Base-by-base conservation (phyloP, 2,797 vertebrate species). In the Alfaro cultratus region DNA sequence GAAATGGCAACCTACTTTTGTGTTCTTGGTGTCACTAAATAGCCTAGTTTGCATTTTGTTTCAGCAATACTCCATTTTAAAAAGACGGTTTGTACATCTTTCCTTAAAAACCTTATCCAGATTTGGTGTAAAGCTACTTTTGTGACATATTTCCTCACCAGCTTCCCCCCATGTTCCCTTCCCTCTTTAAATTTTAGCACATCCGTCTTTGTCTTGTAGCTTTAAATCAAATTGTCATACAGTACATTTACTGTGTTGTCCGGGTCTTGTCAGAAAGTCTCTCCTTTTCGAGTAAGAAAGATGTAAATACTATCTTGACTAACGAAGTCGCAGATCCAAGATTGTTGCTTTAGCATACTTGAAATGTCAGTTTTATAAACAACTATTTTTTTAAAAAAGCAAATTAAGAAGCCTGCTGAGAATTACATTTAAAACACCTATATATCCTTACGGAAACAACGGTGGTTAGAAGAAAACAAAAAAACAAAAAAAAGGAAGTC, bases 301-400 rank as follows among this genome's bases (percentile, higher is more conserved):
- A 34, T 86, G 18, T 91, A 55, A 73, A 86, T 83, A 83, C 75
- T 39, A 23, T 81, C 62, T 62, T 83, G 21, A 86, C 75, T 81
- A 81, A 86, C 45, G 46, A 79, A 46, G 83, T 87, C 77, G 68
- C 45, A 88, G 80, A 80, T 91, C 87, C 81, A 81, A 82, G 87
- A 91, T 87, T 88, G 84, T 87, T 88, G 88, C 89, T 91, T 90
- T 73, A 88, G 90, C 81, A 91, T 94, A 95, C 94, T 96, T 96
- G 95, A 95, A 95, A 88, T 93, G 78, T 92, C 71, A 72, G 41
- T 90, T 93, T 93, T 92, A 83, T 92, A 90, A 85, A 90, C 57
- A 86, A 79, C 46, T 93, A 87, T 94, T 94, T 90, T 92, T 92
- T 89, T 80, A 1, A 31, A 45, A 4, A 15, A 89, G 86, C 64